Conservation (phyloP, 2,797 vertebrate genomes). For the Gouania willdenowi region DNA sequence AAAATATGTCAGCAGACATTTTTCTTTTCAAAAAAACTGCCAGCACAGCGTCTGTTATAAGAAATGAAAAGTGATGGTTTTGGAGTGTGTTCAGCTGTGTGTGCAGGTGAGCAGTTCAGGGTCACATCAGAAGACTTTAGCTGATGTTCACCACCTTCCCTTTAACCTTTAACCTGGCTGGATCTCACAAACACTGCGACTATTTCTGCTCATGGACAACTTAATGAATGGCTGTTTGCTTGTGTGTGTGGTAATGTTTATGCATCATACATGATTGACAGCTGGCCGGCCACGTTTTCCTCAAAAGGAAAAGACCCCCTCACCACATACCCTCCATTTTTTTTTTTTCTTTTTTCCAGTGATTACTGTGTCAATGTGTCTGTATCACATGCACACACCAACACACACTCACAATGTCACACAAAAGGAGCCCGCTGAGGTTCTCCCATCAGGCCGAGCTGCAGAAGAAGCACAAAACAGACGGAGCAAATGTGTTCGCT, state of each 20-base stretch:
- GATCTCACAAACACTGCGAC: constrained; percentile 3
- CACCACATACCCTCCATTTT: too few relatives aligned
- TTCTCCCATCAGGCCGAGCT: constrained; percentile 51
- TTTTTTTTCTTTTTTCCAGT: too few relatives aligned
- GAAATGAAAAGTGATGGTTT: too few relatives aligned
- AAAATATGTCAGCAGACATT: too few relatives aligned
- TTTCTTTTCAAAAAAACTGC: too few relatives aligned
- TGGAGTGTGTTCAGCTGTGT: too few relatives aligned
- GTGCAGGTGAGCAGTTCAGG: too few relatives aligned
- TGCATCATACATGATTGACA: constrained; percentile 65
- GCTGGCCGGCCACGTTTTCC: constrained; percentile 43
- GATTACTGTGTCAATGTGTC: constrained; percentile 61
- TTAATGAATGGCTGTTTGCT: constrained; percentile 11
- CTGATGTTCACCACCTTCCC: too few relatives aligned
- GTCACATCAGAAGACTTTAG: too few relatives aligned
- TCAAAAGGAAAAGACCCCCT: constrained; percentile 18
- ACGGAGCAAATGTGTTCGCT: constrained; percentile 37
- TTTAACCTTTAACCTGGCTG: background rate
- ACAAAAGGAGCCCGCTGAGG: constrained; percentile 40
- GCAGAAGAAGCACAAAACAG: constrained; percentile 44
- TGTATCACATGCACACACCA: constrained; percentile 17
- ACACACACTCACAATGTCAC: background rate
- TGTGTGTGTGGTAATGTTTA: constrained; percentile 21
- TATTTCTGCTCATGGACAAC: constrained; percentile 9
- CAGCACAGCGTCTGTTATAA: too few relatives aligned